phyloP scores from a whole-genome alignment of 2,888 invertebrate genomes.

The Drosophila recens region DNA sequence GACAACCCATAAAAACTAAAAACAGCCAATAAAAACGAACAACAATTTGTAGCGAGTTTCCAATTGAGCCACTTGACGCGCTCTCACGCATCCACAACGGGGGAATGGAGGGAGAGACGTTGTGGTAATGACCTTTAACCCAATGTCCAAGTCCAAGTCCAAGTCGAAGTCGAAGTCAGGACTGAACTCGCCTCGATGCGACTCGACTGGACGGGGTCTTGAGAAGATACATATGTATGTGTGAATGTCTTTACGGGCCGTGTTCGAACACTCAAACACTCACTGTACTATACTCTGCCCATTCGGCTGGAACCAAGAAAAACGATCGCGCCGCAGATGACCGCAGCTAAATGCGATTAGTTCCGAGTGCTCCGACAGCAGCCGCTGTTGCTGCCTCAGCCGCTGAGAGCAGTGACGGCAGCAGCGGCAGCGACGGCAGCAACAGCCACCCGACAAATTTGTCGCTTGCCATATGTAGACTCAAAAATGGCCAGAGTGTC shows the following conservation, averaged over 20 bases:
- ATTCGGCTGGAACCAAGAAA: slow-evolving; percentile 74
- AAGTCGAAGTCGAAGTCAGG: slow-evolving; percentile 54
- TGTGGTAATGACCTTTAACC: slow-evolving; percentile 78
- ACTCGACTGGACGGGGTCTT: slow-evolving; percentile 16
- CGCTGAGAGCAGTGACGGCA: slow-evolving; percentile 1
- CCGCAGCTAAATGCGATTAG: slow-evolving; percentile 84
- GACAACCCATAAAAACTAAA: slow-evolving; percentile 38
- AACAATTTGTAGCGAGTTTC: slow-evolving; percentile 63
- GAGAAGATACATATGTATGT: neutral
- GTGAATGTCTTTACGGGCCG: slow-evolving; percentile 10
- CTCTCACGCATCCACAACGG: slow-evolving; percentile 67
- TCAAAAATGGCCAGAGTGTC: neutral
- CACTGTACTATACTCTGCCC: slow-evolving; percentile 26
- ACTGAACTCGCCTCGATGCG: slow-evolving; percentile 17
- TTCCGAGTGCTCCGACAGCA: slow-evolving; percentile 74
- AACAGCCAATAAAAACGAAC: slow-evolving; percentile 56
- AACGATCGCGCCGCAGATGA: slow-evolving; percentile 82
- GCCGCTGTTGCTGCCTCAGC: slow-evolving; percentile 24
- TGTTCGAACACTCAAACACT: slow-evolving; percentile 19
- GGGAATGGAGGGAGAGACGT: slow-evolving; percentile 3
- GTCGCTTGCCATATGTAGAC: slow-evolving; percentile 11
- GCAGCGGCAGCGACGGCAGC: slow-evolving; percentile 36
- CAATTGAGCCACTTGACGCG: slow-evolving; percentile 78
- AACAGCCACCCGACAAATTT: slow-evolving; percentile 40
- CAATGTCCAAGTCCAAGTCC: slow-evolving; percentile 60